Conservation (phyloP, 2,888 invertebrate genomes). For the Herminia tarsipennalis region DNA sequence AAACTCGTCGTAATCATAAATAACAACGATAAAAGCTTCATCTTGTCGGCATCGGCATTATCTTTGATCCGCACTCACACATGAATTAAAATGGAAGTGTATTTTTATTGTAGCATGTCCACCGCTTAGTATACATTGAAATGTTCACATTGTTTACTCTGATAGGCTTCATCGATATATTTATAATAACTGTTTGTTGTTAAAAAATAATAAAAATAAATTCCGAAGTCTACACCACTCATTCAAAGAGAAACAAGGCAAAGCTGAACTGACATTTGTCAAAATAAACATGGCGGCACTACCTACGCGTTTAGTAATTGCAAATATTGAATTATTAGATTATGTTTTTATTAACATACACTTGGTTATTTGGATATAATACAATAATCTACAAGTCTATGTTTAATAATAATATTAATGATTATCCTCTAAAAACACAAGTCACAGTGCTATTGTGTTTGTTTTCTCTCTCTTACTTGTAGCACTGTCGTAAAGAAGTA, state of each 20-base stretch:
- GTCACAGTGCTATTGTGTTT: too few relatives aligned
- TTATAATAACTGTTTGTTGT: conserved; percentile 15
- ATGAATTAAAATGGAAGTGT: conserved; percentile 29
- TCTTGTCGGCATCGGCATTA: conserved; percentile 71
- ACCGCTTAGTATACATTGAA: conserved; percentile 9
- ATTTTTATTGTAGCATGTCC: conserved; percentile 24
- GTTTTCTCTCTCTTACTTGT: too few relatives aligned
- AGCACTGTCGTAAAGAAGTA: too few relatives aligned
- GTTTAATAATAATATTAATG: too few relatives aligned
- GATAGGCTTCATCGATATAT: conserved; percentile 36
- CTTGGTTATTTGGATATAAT: too few relatives aligned
- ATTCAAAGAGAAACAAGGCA: conserved; percentile 10
- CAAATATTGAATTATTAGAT: neutral
- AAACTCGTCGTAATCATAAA: conserved; percentile 62
- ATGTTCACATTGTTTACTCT: conserved; percentile 19
- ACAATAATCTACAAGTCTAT: too few relatives aligned
- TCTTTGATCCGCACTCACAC: conserved; percentile 53
- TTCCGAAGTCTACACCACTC: conserved; percentile 12
- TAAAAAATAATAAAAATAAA: conserved; percentile 14
- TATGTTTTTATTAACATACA: neutral
- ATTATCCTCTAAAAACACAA: too few relatives aligned
- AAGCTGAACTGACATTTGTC: conserved; percentile 31
- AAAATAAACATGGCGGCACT: conserved; percentile 42
- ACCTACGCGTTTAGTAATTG: conserved; percentile 19
- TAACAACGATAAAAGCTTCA: conserved; percentile 73